phyloP scores from a whole-genome alignment of 2,888 invertebrate genomes.

The Parapristionchus giblindavisi region DNA sequence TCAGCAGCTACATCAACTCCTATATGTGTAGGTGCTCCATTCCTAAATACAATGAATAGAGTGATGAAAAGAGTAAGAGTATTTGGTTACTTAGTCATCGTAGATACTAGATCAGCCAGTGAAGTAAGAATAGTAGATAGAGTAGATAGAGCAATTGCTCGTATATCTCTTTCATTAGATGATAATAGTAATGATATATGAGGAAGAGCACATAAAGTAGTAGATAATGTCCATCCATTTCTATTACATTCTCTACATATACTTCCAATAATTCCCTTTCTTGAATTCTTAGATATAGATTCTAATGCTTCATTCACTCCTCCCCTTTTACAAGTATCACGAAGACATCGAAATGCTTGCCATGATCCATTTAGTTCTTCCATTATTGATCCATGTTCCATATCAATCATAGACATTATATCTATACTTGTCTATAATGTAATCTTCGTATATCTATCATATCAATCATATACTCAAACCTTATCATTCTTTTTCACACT shows the following conservation, averaged over 20 bases:
- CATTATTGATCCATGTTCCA: neutral
- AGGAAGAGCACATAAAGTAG: slow-evolving; percentile 11
- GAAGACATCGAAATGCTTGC: neutral
- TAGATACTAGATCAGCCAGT: neutral
- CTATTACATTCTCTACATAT: too few relatives aligned
- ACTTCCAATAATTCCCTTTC: neutral
- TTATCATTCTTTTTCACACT: slow-evolving; percentile 12
- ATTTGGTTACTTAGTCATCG: neutral
- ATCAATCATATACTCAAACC: too few relatives aligned
- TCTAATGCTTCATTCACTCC: neutral
- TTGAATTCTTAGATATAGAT: neutral
- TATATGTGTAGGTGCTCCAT: neutral
- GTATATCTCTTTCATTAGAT: neutral
- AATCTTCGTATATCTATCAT: too few relatives aligned
- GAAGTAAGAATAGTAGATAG: neutral
- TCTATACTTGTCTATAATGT: slow-evolving; percentile 8
- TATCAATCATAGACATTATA: slow-evolving; percentile 14
- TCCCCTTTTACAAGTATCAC: slow-evolving; percentile 16
- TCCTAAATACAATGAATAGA: neutral
- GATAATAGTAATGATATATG: neutral
- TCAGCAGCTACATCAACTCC: slow-evolving; percentile 33
- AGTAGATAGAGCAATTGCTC: neutral
- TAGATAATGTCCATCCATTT: too few relatives aligned
- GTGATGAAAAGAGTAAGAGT: neutral
- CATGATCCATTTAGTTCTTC: neutral